A percentile compares a stretch with the other conserved stretches of the same genome.
Evolutionary conservation across 2,797 vertebrate genomes (phyloP).

Genomic region (Psittacula derbiana): DNA sequence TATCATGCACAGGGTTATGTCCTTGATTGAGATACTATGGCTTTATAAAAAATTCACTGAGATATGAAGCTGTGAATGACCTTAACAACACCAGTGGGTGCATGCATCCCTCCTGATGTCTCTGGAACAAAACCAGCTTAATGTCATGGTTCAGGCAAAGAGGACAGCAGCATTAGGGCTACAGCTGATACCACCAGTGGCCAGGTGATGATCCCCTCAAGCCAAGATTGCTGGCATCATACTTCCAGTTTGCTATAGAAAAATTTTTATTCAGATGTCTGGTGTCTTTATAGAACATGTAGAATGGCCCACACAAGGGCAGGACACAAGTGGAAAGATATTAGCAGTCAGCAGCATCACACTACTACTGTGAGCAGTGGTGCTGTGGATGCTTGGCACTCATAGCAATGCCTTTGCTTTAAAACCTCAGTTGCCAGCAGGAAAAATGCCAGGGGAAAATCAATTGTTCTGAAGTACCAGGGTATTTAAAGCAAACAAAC

Average conservation of each 20-base stretch:
- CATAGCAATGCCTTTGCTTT: neutral
- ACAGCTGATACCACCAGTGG: neutral
- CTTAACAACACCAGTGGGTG: neutral
- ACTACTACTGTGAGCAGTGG: neutral
- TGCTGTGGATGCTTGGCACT: neutral
- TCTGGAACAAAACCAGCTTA: neutral
- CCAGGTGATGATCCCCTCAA: neutral
- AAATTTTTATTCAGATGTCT: neutral
- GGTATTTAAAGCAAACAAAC: neutral
- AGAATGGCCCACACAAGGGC: rapidly evolving
- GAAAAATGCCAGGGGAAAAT: neutral
- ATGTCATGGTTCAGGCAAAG: neutral
- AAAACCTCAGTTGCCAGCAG: neutral
- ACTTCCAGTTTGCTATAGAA: neutral
- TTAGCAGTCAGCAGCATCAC: neutral
- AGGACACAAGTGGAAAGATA: neutral
- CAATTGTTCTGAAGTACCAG: neutral
- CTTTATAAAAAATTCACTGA: neutral
- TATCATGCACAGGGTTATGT: neutral
- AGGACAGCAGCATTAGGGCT: neutral
- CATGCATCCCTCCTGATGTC: neutral
- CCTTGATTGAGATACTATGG: neutral
- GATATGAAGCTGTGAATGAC: neutral
- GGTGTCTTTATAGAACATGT: rapidly evolving
- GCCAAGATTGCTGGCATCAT: neutral